Conservation (phyloP, 2,797 vertebrate genomes). For the Nyctalus aviator region DNA sequence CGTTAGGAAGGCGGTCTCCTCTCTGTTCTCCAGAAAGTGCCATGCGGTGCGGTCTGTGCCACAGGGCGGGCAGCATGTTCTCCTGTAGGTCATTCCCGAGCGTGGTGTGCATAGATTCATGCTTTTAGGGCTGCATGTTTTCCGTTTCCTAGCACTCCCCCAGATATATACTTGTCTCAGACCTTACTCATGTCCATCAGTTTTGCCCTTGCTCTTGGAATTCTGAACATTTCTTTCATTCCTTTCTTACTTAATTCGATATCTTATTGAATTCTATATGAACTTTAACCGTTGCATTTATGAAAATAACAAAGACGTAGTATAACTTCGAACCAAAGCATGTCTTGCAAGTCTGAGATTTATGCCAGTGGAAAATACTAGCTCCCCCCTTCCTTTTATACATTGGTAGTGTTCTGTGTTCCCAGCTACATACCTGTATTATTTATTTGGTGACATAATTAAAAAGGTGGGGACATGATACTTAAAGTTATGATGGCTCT, state of each 20-base stretch:
- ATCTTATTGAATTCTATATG: slow-evolving; percentile 23
- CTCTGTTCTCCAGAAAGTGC: background rate
- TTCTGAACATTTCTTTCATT: background rate
- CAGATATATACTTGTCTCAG: background rate
- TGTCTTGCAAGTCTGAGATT: background rate
- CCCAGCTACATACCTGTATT: background rate
- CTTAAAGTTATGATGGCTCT: background rate
- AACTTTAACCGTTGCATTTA: background rate
- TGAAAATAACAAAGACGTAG: background rate
- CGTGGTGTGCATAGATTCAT: background rate
- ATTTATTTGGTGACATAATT: background rate
- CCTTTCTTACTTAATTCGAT: background rate
- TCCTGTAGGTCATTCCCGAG: background rate
- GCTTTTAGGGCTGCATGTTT: background rate
- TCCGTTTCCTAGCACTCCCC: background rate
- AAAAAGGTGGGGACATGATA: background rate
- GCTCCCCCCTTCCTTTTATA: background rate
- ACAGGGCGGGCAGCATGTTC: rapidly evolving
- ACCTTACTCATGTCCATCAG: background rate
- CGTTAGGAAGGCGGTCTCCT: background rate
- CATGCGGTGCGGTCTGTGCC: background rate
- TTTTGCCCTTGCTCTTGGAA: background rate
- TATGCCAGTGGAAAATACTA: background rate
- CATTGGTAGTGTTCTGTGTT: background rate
- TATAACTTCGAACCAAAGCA: background rate